Base-by-base conservation (phyloP, 2,797 vertebrate genomes). In the Sebastolobus alascanus region DNA sequence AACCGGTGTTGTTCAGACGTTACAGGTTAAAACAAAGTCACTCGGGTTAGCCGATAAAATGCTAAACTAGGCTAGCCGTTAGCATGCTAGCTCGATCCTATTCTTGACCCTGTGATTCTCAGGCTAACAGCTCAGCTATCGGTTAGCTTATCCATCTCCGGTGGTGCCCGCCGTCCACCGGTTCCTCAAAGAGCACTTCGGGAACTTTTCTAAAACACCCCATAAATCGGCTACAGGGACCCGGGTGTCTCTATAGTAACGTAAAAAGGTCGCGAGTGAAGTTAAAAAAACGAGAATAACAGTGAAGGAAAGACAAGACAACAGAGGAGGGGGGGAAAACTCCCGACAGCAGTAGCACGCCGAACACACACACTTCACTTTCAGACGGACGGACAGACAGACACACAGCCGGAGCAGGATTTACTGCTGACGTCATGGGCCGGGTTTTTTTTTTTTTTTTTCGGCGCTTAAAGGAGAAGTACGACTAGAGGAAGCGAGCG, bases 101-200 rank as follows among this genome's bases (percentile, higher is more conserved):
- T 86, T 91, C 90, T 91, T 86, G 91, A 92, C 91, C 85, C 14
- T 84, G 72, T 89, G 93, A 84, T 87, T 90, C 73, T 79, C 81
- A 6, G 81, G 93, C 91, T 95, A 92, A 90, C 92, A 73, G 85
- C 86, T 93, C 90, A 91, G 95, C 93, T 94, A 92, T 78, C 89
- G 22, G 86, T 87, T 95, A 96, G 95, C 95, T 94, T 88, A 90
- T 94, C 94, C 95, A 96, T 96, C 91, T 84, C 93, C 71, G 86
- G 84, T 83, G 85, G 81, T 59, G 82, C 84, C 81, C 76, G 86
- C 86, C 88, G 88, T 83, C 82, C 89, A 84, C 90, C 92, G 85
- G 92, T 89, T 94, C 87, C 83, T 86, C 72, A 80, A 85, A 91
- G 80, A 89, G 68, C 77, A 80, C 84, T 90, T 89, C 75, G 2